Percentiles rank a stretch among this genome's conserved stretches.
Evolutionary conservation across 53 echinoderm and acorn worm genomes (phyloP).

Genomic region (Zoroaster sp.): DNA sequence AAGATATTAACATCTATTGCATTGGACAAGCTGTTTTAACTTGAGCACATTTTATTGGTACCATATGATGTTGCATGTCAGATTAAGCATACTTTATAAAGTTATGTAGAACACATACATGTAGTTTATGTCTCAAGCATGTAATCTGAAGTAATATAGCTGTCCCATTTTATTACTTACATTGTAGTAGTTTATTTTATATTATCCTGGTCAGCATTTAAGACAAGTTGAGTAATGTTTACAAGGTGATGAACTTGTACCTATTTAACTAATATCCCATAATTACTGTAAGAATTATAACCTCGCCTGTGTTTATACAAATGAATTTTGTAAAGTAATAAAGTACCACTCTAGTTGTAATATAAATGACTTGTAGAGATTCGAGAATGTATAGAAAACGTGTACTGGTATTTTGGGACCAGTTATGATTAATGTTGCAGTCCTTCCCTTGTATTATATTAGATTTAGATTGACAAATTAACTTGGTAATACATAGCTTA

Average conservation of each 20-base stretch:
- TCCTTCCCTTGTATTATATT: slow-evolving; percentile 39
- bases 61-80: background rate
- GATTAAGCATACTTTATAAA: background rate
- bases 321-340: slow-evolving; percentile 42
- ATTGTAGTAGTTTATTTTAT: background rate
- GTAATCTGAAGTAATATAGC: background rate
- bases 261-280: background rate
- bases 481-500: background rate
- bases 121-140: background rate
- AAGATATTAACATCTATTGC: background rate
- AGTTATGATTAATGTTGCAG: slow-evolving; percentile 1
- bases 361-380: slow-evolving; percentile 26
- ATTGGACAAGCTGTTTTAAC: slow-evolving; percentile 10
- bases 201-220: background rate
- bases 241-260: background rate
- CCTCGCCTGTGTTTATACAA: background rate
- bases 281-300: too few species aligned
- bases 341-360: slow-evolving; percentile 6
- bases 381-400: slow-evolving; percentile 13
- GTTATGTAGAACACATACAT: background rate
- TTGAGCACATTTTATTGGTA: slow-evolving; percentile 11
- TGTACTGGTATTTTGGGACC: slow-evolving; percentile 52
- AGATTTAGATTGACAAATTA: slow-evolving; percentile 4
- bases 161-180: background rate
- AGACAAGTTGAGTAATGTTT: background rate